phyloP scores from a whole-genome alignment of 2,797 vertebrate species.

The Presbytis comata region DNA sequence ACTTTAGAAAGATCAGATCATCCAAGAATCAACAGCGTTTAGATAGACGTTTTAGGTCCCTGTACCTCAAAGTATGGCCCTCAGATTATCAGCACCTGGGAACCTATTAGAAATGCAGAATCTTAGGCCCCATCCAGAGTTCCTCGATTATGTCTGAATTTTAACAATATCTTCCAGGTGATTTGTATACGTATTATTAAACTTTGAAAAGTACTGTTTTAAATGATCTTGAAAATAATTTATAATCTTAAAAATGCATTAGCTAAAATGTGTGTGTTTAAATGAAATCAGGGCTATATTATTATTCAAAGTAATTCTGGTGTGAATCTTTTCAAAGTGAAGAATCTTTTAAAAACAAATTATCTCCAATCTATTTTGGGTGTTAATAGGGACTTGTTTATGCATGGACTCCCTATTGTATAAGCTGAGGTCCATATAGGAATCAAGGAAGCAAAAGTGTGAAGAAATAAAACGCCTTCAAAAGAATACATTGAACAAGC shows the following conservation, averaged over 20 bases:
- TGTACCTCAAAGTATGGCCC: background rate
- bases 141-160: background rate
- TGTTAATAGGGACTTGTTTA: background rate
- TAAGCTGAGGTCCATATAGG: background rate
- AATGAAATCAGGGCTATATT: background rate
- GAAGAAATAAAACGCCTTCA: constrained; percentile 36
- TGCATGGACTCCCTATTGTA: background rate
- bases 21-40: background rate
- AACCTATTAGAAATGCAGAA: background rate
- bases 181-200: background rate
- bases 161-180: background rate
- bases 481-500: constrained; percentile 3
- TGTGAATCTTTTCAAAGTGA: constrained; percentile 15
- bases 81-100: background rate
- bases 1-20: background rate
- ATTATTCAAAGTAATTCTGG: constrained; percentile 19
- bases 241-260: constrained; percentile 20
- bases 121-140: background rate
- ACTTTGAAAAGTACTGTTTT: constrained; percentile 18
- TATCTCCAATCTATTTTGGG: background rate
- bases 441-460: background rate
- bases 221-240: constrained; percentile 12
- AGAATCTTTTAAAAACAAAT: constrained; percentile 41
- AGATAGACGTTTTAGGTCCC: background rate
- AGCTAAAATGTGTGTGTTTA: background rate